phyloP scores from a whole-genome alignment of 2,113 vertebrate species.

The Sapajus apella region DNA sequence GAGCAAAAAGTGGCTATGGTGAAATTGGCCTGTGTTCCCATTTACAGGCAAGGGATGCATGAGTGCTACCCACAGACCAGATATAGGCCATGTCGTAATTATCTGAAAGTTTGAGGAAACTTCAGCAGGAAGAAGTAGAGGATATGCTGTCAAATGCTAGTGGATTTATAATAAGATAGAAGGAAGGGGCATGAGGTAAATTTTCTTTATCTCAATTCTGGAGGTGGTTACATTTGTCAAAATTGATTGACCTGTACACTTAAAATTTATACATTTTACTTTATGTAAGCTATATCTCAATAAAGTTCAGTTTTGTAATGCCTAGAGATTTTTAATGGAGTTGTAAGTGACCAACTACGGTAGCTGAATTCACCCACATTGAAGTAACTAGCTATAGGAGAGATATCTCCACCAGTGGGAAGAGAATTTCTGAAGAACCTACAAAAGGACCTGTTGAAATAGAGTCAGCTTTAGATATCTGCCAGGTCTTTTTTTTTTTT shows the following conservation, averaged over 20 bases:
- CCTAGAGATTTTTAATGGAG: slow-evolving; percentile 24
- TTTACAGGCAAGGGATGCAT: not conserved
- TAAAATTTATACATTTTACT: slow-evolving; percentile 10
- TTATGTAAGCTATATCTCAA: not conserved
- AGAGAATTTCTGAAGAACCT: not conserved
- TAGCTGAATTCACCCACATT: not conserved
- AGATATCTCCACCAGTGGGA: not conserved
- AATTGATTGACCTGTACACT: not conserved
- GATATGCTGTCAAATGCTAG: not conserved
- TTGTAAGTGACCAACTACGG: not conserved
- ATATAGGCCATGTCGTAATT: not conserved
- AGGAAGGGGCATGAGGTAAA: not conserved
- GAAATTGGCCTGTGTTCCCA: not conserved
- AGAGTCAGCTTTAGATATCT: not conserved
- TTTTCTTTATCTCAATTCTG: slow-evolving; percentile 34
- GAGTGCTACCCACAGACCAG: not conserved
- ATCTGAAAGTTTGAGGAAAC: not conserved
- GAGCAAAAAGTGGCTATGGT: not conserved
- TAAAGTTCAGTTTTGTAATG: slow-evolving; percentile 32
- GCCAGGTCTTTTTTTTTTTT: not conserved
- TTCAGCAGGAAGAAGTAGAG: not conserved
- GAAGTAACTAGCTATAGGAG: not conserved
- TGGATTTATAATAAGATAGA: not conserved
- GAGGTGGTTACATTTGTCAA: not conserved
- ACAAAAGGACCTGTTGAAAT: not conserved